These are phyloP conservation scores for Chaetura pelagica DNA, from an alignment of 2,113 vertebrate genomes.

Conservation along the genomic window DNA sequence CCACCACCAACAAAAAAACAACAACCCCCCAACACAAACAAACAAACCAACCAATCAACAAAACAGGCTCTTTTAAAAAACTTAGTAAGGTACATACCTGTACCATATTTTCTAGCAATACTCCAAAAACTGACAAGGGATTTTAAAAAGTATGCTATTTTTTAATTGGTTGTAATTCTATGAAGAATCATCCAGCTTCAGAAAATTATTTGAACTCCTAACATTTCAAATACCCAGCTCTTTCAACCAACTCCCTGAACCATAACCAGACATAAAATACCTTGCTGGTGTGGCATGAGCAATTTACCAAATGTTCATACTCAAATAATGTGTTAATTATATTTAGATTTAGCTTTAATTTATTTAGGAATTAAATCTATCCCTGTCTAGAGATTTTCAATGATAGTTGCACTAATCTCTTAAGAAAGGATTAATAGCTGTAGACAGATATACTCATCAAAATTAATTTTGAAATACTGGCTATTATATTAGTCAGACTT, in stretches of 20 bases:
- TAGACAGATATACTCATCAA: slow-evolving; percentile 58
- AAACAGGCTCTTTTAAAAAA: not conserved
- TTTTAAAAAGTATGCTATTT: not conserved
- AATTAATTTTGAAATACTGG: slow-evolving; percentile 47
- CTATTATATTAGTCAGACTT: slow-evolving; percentile 16
- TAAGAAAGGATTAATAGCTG: slow-evolving; percentile 60
- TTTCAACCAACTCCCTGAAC: not conserved
- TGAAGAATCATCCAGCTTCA: not conserved
- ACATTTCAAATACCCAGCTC: not conserved
- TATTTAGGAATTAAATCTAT: slow-evolving; percentile 54
- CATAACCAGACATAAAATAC: not conserved
- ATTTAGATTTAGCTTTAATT: slow-evolving; percentile 52
- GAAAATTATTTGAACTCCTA: not conserved
- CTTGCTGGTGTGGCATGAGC: not conserved
- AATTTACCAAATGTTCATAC: not conserved
- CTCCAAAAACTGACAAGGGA: not conserved
- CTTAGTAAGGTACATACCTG: not conserved
- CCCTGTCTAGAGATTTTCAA: slow-evolving; percentile 25
- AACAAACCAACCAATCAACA: not conserved
- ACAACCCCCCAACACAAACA: not conserved
- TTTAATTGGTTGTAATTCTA: not conserved
- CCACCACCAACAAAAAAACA: not conserved
- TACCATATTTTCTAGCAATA: not conserved
- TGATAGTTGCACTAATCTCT: slow-evolving; percentile 51
- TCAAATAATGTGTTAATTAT: slow-evolving; percentile 32